Evolutionary conservation across 2,888 invertebrate genomes (phyloP), one percentile per base, ranked within the genome.

Genomic region (Cyrtodaria siliqua): DNA sequence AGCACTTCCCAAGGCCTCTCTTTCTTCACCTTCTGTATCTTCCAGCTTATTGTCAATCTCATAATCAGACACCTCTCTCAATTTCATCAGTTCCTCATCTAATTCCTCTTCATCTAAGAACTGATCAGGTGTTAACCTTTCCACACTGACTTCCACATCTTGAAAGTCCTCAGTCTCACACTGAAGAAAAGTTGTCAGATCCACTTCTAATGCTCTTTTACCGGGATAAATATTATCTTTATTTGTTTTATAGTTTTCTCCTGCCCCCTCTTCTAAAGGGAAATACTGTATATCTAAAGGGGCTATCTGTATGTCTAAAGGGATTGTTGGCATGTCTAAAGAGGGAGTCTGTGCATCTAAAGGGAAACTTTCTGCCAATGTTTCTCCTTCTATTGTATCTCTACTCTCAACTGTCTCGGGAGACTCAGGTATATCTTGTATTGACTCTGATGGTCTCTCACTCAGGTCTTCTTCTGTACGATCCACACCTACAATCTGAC

Each of bases 121-220:
- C 53, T 62, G 56, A 40, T 77, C 77, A 29, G 76, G 76, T n/a
- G 76, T 71, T 33, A 55, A 52, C 57, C 71, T 57, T 29, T 78
- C 78, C 20, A 56, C 53, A 61, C 64, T 61, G 27, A 66, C 53
- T 47, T 73, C 73, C 14, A 69, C 59, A 53, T 73, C 67, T 59
- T 78, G 68, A 50, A 50, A 47, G 16, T 55, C 52, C 20, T 53
- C 53, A n/a, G 53, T 23, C 18, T 64, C 42, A 61, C 23, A 44
- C 12, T 60, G 53, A 9, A 20, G 49, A 27, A 60, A 55, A 26
- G 55, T 29, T 27, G 66, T 70, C n/a, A 72, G 68, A 61, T 84
- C 78, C 16, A 86, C 53, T 50, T 88, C 86, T 26, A 89, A 67
- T 20, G 88, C 87, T 59, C 86, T 81, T 79, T 87, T 88, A 0